Evolutionary conservation across 2,113 vertebrate species (phyloP).

Genomic region (Phocoena sinus): DNA sequence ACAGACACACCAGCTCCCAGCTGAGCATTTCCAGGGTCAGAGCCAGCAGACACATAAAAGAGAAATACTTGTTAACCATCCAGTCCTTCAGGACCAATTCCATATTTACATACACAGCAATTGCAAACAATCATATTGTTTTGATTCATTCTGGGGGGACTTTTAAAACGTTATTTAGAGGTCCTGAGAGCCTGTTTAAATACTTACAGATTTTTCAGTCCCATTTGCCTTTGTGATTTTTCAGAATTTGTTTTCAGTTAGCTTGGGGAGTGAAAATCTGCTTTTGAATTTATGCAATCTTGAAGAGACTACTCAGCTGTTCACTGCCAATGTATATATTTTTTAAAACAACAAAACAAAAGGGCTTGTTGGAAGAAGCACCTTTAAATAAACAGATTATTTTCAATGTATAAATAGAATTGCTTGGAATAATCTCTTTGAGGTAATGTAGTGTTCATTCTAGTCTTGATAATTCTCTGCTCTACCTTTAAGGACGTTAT

Average conservation of each 20-base stretch:
- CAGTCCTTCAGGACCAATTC: background rate
- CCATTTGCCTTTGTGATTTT: constrained; percentile 19
- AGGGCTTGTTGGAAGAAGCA: background rate
- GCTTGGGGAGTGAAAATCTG: constrained; percentile 1
- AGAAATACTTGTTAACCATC: background rate
- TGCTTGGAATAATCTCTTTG: background rate
- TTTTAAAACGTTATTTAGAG: background rate
- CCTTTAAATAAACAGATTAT: constrained; percentile 3
- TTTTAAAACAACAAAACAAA: constrained; percentile 37
- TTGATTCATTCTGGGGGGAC: background rate
- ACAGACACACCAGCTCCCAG: background rate
- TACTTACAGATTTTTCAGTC: background rate
- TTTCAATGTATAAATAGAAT: background rate
- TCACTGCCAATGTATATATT: background rate
- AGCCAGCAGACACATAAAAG: background rate
- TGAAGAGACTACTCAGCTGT: background rate
- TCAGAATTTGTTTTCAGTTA: constrained; percentile 52
- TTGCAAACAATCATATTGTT: background rate
- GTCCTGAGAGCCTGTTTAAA: background rate
- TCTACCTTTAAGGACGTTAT: background rate
- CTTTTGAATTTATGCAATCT: background rate
- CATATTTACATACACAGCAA: background rate
- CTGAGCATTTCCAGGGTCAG: background rate
- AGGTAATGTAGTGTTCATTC: background rate
- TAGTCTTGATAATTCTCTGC: background rate